Evolutionary conservation across 2,113 vertebrate species (phyloP).

Genomic region (Cettia cetti): DNA sequence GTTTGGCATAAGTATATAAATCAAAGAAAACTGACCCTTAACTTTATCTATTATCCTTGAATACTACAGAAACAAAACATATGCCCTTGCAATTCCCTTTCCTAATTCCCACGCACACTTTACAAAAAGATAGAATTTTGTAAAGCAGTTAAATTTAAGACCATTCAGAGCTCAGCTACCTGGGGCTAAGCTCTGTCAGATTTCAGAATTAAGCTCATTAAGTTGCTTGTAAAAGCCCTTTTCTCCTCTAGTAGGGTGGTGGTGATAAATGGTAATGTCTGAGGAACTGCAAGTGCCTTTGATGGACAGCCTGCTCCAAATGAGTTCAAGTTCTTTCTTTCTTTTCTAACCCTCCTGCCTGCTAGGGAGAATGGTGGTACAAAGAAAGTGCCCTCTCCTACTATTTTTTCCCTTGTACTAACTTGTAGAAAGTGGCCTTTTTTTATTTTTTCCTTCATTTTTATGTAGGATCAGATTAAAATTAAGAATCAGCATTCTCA

Average conservation of each 20-base stretch:
- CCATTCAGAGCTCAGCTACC: neutral
- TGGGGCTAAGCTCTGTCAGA: neutral
- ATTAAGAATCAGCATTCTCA: neutral
- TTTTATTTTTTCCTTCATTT: neutral
- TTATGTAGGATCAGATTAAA: neutral
- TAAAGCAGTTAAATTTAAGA: neutral
- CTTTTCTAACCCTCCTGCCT: neutral
- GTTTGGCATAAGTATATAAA: neutral
- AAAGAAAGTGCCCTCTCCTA: neutral
- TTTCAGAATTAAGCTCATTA: constrained; percentile 31
- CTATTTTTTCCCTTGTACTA: neutral
- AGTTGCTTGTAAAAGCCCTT: neutral
- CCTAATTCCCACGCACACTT: neutral
- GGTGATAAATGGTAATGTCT: neutral
- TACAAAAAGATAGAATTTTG: neutral
- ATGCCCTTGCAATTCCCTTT: neutral
- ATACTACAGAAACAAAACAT: neutral
- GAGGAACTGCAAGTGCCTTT: neutral
- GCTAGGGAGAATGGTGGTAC: neutral
- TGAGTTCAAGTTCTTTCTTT: neutral
- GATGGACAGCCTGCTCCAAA: constrained; percentile 3
- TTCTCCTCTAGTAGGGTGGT: neutral
- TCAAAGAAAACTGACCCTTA: neutral
- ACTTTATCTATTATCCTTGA: neutral
- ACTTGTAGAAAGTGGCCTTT: neutral